Evolutionary conservation across 2,113 vertebrate genomes (phyloP), one percentile per base, ranked within the genome.

Genomic region (Crypturellus undulatus): DNA sequence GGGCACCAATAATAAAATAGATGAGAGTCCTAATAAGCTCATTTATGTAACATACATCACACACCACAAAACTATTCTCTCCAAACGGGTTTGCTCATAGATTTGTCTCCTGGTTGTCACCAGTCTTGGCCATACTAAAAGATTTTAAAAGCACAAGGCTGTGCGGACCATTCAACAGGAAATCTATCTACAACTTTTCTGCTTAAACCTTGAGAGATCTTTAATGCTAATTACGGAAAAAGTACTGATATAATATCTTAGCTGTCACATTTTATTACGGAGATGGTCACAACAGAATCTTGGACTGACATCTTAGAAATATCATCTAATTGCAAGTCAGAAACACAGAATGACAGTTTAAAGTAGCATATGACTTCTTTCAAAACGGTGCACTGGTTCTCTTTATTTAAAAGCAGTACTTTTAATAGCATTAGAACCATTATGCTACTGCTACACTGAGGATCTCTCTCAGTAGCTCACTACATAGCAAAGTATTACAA

Each of bases 171-270:
- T 97, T 97, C 96, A 95, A 78, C 83, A 79, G 95, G 96, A 98
- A 98, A 96, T 84, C 85, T 97, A 97, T 96, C 85, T 96, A 90
- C 92, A 97, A 96, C 94, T 97, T 97, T 96, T 93, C 96, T 96
- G 95, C 92, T 98, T 98, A 98, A 98, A 97, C 97, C 98, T 98
- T 98, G 98, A 98, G 97, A 98, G 95, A 97, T 98, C 96, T 97
- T 98, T 98, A 98, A 98, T 98, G 96, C 97, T 99, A 98, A 99
- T 99, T 98, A 99, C 97, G 97, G 97, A 97, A 97, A 98, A 98
- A 97, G 96, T 99, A 99, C 98, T 98, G 98, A 98, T 99, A 98
- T 98, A 98, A 98, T 98, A 98, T 98, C 98, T 97, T 98, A 94
- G 96, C 98, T 98, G 98, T 99, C 99, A 98, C 97, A 98, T 98